Evolutionary conservation across 2,113 vertebrate species (phyloP).

Genomic region (Campylomormyrus tamandua): DNA sequence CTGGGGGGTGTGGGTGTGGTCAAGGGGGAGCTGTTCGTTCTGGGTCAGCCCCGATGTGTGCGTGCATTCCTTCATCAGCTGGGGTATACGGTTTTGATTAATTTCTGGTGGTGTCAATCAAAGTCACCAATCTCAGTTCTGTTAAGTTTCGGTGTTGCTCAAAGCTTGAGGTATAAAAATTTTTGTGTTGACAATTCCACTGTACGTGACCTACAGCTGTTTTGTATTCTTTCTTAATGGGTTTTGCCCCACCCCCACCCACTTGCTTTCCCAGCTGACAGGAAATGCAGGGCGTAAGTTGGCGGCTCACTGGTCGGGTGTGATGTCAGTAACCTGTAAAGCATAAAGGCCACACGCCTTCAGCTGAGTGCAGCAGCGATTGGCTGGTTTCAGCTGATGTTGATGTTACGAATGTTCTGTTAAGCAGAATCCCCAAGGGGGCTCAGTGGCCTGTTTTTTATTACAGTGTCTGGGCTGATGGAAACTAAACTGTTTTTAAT

Average conservation of each 20-base stretch:
- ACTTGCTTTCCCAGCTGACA: neutral
- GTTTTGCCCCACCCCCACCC: neutral
- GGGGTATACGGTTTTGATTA: neutral
- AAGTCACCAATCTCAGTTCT: neutral
- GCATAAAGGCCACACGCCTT: neutral
- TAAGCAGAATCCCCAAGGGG: neutral
- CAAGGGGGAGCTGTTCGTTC: neutral
- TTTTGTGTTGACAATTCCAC: neutral
- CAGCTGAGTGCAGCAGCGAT: neutral
- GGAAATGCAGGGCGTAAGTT: neutral
- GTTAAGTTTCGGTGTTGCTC: neutral
- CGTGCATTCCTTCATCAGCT: neutral
- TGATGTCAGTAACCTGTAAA: neutral
- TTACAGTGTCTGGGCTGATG: neutral
- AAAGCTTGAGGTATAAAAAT: neutral
- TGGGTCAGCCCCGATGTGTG: neutral
- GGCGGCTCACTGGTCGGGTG: neutral
- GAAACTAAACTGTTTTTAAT: neutral
- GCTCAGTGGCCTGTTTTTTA: neutral
- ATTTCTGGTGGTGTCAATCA: no score
- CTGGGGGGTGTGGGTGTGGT: neutral
- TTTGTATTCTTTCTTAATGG: neutral
- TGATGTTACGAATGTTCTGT: neutral
- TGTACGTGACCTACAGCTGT: neutral
- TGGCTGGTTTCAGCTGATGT: neutral